Base-by-base conservation (phyloP, 2,113 vertebrate species). In the Propithecus coquereli region DNA sequence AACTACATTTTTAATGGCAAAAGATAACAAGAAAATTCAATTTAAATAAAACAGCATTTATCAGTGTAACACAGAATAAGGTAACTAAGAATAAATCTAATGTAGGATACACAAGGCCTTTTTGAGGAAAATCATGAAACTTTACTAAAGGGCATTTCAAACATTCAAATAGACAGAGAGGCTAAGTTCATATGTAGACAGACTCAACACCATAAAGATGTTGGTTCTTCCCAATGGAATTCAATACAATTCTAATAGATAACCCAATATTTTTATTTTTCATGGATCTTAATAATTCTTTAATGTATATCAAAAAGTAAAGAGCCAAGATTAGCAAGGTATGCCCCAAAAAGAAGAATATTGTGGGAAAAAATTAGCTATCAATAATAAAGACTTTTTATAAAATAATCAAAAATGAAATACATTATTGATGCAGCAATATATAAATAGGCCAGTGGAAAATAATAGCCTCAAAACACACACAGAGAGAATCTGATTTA, bases 31-130 rank as follows among this genome's bases (percentile, higher is more conserved):
- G 25, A 89, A 83, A 90, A 84, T 80, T 87, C 74, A 87, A 63
- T 79, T 94, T 74, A 92, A 93, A 52, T n/a, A 95, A 79, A 84
- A n/a, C 30, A 86, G 9, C 61, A 88, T 77, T 95, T 92, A 81
- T 89, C 87, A 85, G 43, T 89, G 61, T 23, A 91, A 59, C 66
- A 66, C 8, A 61, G 37, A 87, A 88, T 68, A 70, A 37, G 16
- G 5, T 45, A 80, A 95, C 68, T 83, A 92, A 83, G 50, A 66
- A 82, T 52, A 77, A 91, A 91, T 79, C 54, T 68, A 70, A 86
- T 80, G 11, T 17, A 85, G 50, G 22, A 65, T 13, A 16, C 59
- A 5, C 4, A 93, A 91, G 22, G 34, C 13, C 65, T 80, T 57
- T 90, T 37, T 61, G 43, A 94, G 32, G 30, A 90, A 92, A 92